phyloP scores from a whole-genome alignment of 2,888 invertebrate species.

The Adelognathus sp. region DNA sequence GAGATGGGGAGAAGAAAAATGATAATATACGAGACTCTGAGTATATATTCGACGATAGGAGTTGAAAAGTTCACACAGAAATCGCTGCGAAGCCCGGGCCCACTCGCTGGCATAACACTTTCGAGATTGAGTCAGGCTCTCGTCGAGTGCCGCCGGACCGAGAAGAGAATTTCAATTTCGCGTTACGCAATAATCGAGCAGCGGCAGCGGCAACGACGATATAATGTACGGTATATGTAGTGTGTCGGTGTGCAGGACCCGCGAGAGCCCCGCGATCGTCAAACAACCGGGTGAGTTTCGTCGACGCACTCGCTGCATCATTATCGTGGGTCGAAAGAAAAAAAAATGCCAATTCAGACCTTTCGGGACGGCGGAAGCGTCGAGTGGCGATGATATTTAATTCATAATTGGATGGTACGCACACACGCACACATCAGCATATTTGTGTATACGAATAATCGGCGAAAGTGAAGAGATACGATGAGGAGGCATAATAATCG shows the following conservation, averaged over 20 bases:
- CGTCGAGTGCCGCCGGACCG: slow-evolving; percentile 34
- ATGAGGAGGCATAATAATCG: slow-evolving; percentile 16
- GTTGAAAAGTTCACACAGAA: not conserved
- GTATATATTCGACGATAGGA: slow-evolving; percentile 5
- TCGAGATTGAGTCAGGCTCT: slow-evolving; percentile 59
- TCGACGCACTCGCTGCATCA: slow-evolving; percentile 37
- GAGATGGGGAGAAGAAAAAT: not conserved
- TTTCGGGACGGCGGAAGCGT: not conserved
- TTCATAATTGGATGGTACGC: slow-evolving; percentile 42
- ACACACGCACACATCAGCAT: too few relatives aligned
- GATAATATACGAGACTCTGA: not conserved
- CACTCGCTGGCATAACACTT: slow-evolving; percentile 54
- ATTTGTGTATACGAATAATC: slow-evolving; percentile 45
- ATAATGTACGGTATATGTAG: too few relatives aligned
- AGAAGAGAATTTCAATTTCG: slow-evolving; percentile 58
- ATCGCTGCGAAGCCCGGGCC: slow-evolving; percentile 7
- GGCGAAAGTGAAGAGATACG: slow-evolving; percentile 47
- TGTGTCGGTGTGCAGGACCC: not conserved
- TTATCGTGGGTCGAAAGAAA: slow-evolving; percentile 29
- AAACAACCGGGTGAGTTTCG: slow-evolving; percentile 19
- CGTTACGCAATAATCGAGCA: slow-evolving; percentile 53
- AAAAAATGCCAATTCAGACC: not conserved
- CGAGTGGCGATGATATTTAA: slow-evolving; percentile 38
- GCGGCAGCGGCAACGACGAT: slow-evolving; percentile 21
- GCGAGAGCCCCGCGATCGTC: slow-evolving; percentile 25